Evolutionary conservation across 2,888 invertebrate species (phyloP).

Genomic region (Oligia latruncula): DNA sequence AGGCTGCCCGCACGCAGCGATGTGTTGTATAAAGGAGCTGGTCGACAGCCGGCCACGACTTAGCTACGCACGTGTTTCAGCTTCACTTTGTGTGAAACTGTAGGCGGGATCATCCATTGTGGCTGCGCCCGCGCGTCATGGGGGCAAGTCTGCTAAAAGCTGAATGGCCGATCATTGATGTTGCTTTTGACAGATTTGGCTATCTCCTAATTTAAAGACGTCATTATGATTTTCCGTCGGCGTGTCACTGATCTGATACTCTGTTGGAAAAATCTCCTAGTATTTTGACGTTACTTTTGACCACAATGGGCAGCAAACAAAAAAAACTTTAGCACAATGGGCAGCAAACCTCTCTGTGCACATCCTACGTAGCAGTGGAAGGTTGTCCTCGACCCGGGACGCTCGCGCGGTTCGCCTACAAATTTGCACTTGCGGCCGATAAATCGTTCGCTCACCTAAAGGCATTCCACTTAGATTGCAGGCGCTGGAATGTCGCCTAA

Average conservation of each 20-base stretch:
- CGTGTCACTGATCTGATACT: neutral
- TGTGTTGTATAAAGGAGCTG: neutral
- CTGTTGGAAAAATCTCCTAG: no score
- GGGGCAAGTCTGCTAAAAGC: neutral
- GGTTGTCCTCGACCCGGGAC: neutral
- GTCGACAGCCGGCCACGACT: neutral
- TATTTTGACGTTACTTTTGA: neutral
- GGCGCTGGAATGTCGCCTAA: constrained; percentile 71
- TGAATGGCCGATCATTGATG: neutral
- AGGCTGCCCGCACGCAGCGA: constrained; percentile 3
- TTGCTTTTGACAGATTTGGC: neutral
- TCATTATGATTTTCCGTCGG: neutral
- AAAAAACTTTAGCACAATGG: neutral
- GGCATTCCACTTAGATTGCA: constrained; percentile 75
- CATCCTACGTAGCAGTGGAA: neutral
- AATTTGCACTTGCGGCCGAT: constrained; percentile 63
- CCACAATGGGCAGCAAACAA: neutral
- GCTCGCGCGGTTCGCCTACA: constrained; percentile 46
- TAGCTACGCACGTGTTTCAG: neutral
- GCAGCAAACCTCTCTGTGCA: neutral
- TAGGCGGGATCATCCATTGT: neutral
- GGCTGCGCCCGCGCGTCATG: no score
- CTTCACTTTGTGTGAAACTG: neutral
- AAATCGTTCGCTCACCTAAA: constrained; percentile 66
- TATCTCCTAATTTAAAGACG: neutral